A percentile compares a stretch with the other conserved stretches of the same genome.
These are phyloP conservation scores for Phaenicophaeus curvirostris DNA, from an alignment of 2,797 vertebrate species.

Conservation along the genomic window DNA sequence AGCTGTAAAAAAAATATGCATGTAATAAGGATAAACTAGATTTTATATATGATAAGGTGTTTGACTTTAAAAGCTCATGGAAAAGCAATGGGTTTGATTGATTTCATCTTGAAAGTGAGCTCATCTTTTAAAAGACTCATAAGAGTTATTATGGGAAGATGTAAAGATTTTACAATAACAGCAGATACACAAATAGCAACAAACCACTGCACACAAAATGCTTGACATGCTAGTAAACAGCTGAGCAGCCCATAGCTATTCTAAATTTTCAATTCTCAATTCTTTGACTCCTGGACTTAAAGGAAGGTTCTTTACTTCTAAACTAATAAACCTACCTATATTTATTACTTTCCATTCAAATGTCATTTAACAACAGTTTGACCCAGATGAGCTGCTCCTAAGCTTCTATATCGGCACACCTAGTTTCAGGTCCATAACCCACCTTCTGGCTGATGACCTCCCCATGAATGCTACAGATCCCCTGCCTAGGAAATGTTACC, in stretches of 20 bases:
- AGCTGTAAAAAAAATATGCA: neutral
- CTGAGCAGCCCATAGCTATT: neutral
- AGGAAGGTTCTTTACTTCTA: constrained; percentile 2
- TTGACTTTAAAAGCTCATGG: neutral
- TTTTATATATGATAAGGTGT: neutral
- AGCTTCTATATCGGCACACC: neutral
- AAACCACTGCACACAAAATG: neutral
- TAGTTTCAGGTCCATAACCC: neutral
- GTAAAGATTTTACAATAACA: constrained; percentile 32
- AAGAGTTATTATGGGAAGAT: neutral
- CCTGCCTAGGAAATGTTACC: neutral
- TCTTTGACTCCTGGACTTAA: neutral
- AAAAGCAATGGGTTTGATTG: neutral
- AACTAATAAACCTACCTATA: neutral
- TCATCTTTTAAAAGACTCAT: constrained; percentile 17
- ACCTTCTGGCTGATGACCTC: neutral
- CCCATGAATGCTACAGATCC: neutral
- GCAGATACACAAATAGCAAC: constrained; percentile 3
- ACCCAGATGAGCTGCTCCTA: neutral
- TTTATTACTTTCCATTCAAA: neutral
- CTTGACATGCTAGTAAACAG: neutral
- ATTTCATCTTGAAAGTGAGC: constrained; percentile 8
- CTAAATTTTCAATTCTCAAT: neutral
- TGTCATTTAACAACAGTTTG: neutral
- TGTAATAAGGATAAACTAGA: neutral